Evolutionary conservation across 1,140 invertebrate species (phyloP), one percentile per base, ranked within the genome.

Genomic region (Zaprionus nigranus): DNA sequence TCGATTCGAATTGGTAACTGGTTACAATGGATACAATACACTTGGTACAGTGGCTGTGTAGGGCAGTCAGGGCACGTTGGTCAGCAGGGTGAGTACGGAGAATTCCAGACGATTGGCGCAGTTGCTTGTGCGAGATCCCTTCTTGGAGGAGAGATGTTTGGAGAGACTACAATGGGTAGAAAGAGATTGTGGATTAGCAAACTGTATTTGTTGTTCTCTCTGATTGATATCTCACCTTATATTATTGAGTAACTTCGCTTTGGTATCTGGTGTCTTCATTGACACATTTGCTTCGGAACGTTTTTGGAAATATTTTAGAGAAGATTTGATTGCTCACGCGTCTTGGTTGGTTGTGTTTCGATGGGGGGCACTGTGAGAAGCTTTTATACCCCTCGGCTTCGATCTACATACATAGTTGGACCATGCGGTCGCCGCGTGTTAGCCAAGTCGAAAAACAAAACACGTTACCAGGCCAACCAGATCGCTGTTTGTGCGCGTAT

Each of bases 261-360:
- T 92, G 59, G 91, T 90, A 75, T 92, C 91, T 76, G 91, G 91
- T 91, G 90, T 90, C 86, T 76, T 90, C 91, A 92, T 92, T 92
- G 91, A 92, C 91, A 92, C 91, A 92, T 87, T 75, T 78, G 73
- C 58, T 82, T 69, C 30, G 68, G 6, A 38, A 84, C 84, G 36
- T 70, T 49, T 22, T 65, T 20, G 40, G 11, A 65, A 85, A 75
- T 62, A 59, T 59, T 63, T 70, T 57, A 28, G 15, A 13, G 12
- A 46, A 15, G 57, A 53, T 60, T 43, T 38, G 57, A 59, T 65
- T 56, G 60, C 34, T 62, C 54, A 54, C 36, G 30, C 36, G 70
- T 78, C 67, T 53, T 51, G 11, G 56, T 64, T 46, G 17, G 13
- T 80, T 73, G 58, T 77, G 75, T 43, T 51, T 63, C 43, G 46